Conservation (phyloP, 2,888 invertebrate species). For the Thalpophila matura region DNA sequence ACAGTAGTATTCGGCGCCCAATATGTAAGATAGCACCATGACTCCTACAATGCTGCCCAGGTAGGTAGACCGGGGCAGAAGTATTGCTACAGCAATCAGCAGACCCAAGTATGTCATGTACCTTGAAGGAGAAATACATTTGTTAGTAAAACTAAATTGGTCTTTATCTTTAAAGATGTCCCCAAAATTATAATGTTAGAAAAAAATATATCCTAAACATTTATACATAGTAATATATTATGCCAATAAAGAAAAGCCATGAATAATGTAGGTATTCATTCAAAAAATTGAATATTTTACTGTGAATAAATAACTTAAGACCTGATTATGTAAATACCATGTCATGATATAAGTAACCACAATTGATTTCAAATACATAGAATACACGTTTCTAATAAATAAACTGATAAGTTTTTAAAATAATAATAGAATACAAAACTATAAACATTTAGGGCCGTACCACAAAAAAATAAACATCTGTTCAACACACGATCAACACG, state of each 20-base stretch:
- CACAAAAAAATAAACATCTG: too few relatives aligned
- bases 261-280: not conserved
- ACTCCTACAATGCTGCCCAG: constrained; percentile 95
- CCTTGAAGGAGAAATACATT: constrained; percentile 78
- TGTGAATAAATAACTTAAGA: not conserved
- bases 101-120: constrained; percentile 96
- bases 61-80: constrained; percentile 95
- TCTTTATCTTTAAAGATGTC: not conserved
- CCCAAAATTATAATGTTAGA: constrained; percentile 26
- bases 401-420: too few relatives aligned
- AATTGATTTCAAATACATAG: constrained; percentile 1
- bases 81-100: constrained; percentile 95
- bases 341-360: not conserved
- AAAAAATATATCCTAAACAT: not conserved
- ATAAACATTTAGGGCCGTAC: too few relatives aligned
- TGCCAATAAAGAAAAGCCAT: constrained; percentile 5
- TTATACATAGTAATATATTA: not conserved
- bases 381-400: too few relatives aligned
- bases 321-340: not conserved
- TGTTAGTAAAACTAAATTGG: not conserved
- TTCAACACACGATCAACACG: too few relatives aligned
- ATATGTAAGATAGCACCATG: constrained; percentile 95
- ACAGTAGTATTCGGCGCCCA: constrained; percentile 95
- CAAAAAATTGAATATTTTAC: not conserved
- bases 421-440: too few relatives aligned